Base-by-base conservation (phyloP, 1,140 invertebrate species). In the Neuroterus valhalla region DNA sequence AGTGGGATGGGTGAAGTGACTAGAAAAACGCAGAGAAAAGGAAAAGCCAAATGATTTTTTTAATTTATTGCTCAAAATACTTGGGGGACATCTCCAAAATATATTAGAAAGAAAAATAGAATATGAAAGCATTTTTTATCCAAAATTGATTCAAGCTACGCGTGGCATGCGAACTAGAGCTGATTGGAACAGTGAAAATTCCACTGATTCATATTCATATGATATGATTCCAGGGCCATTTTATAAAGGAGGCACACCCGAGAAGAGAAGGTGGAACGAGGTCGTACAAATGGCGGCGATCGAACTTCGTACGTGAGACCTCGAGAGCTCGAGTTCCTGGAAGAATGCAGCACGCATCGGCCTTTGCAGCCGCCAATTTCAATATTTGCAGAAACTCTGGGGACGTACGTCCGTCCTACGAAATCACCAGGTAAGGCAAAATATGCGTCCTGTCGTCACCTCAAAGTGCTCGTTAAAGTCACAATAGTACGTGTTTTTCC, bases 201-300 rank as follows among this genome's bases (percentile, higher is more conserved):
- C n/a, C n/a, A n/a, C n/a, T n/a, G n/a, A n/a, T n/a, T n/a, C n/a
- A 38, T 5, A 38, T 38, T 8, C 4, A 38, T 38, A 38, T 38
- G 26, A 15, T n/a, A n/a, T n/a, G n/a, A 62, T 62, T 62, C 23
- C 55, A 62, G 55, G 23, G 55, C 55, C 55, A 62, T 62, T 62
- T 62, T 62, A 62, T 62, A 62, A 62, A 62, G 11, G 23, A 62
- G 55, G 4, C 55, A 62, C 55, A 62, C 55, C 55, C 55, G 67
- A 71, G 70, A 73, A 73, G 71, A 78, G 75, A 79, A 79, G 80
- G 75, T 79, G 77, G 73, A 81, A 79, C 78, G 80, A 79, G 80
- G 78, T 78, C 79, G 80, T 77, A 75, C 75, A 81, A 81, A 81
- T 81, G 74, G 75, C 75, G 79, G 78, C 80, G 71, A 78, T 62